phyloP scores from a whole-genome alignment of 2,888 invertebrate genomes.

The Diaperis boleti region DNA sequence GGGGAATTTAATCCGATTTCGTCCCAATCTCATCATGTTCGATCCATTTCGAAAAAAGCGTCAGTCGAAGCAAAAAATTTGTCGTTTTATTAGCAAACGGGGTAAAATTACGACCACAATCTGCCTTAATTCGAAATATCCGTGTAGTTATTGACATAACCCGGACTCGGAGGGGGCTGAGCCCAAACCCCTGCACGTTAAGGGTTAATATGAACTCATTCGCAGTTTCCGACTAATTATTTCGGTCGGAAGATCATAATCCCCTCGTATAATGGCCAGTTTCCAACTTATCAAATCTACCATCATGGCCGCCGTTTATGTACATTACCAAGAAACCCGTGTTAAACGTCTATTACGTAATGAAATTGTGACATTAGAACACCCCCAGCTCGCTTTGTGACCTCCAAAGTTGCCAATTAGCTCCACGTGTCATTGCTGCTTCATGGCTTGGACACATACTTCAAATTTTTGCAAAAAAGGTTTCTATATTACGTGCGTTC shows the following conservation, averaged over 20 bases:
- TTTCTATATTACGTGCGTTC: too few species aligned
- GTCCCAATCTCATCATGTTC: conserved; percentile 51
- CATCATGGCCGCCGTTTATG: conserved; percentile 65
- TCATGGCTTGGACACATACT: too few species aligned
- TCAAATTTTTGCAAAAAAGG: too few species aligned
- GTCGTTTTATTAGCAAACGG: conserved; percentile 46
- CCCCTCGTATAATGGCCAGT: conserved; percentile 67
- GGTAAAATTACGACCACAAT: conserved; percentile 59
- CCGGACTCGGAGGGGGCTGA: conserved; percentile 53
- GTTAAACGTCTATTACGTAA: conserved; percentile 59
- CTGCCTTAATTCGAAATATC: conserved; percentile 66
- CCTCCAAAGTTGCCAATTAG: not conserved
- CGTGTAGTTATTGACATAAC: conserved; percentile 67
- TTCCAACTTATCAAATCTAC: conserved; percentile 66
- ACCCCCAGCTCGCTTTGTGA: conserved; percentile 38
- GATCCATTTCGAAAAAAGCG: conserved; percentile 29
- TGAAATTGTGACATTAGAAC: conserved; percentile 60
- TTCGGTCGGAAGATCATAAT: conserved; percentile 68
- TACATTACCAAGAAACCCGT: conserved; percentile 57
- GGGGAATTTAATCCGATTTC: conserved; percentile 57
- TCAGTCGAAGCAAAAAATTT: conserved; percentile 11
- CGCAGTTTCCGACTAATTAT: conserved; percentile 66
- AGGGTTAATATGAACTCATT: conserved; percentile 67
- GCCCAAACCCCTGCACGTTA: conserved; percentile 60
- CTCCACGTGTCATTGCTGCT: not conserved